Conservation (phyloP, 2,113 vertebrate genomes). For the Cheilinus undulatus region DNA sequence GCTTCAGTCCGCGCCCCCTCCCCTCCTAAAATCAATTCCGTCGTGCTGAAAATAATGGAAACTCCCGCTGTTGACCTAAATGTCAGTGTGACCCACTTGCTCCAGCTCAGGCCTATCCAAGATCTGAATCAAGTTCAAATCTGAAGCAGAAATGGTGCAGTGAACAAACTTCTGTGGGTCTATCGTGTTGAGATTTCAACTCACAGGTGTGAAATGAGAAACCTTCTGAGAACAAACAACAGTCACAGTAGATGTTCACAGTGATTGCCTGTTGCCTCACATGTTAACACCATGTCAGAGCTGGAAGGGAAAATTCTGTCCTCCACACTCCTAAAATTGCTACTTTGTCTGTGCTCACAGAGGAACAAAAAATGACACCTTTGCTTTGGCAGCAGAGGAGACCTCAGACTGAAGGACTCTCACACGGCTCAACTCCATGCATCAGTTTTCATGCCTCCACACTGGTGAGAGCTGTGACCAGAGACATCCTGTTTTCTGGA, state of each 20-base stretch:
- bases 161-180: background rate
- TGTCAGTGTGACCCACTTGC: conserved; percentile 50
- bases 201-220: background rate
- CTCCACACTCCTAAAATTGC: conserved; percentile 21
- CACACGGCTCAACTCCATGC: no score
- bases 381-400: conserved; percentile 1
- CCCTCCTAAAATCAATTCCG: conserved; percentile 31
- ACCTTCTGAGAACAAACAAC: conserved; percentile 18
- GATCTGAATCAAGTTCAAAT: conserved; percentile 8
- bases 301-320: conserved; percentile 19
- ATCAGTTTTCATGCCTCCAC: no score
- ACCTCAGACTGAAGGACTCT: no score
- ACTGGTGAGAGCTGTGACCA: no score
- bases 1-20: background rate
- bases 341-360: background rate
- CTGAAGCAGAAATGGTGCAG: background rate
- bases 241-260: background rate
- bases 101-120: background rate
- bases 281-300: conserved; percentile 8
- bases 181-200: background rate
- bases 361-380: conserved; percentile 7
- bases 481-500: no score
- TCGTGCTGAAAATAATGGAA: conserved; percentile 27
- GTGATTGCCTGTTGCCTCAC: conserved; percentile 12
- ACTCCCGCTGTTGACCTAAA: conserved; percentile 33